Evolutionary conservation across 2,888 invertebrate genomes (phyloP).

Genomic region (Acanthosepion pharaonis): DNA sequence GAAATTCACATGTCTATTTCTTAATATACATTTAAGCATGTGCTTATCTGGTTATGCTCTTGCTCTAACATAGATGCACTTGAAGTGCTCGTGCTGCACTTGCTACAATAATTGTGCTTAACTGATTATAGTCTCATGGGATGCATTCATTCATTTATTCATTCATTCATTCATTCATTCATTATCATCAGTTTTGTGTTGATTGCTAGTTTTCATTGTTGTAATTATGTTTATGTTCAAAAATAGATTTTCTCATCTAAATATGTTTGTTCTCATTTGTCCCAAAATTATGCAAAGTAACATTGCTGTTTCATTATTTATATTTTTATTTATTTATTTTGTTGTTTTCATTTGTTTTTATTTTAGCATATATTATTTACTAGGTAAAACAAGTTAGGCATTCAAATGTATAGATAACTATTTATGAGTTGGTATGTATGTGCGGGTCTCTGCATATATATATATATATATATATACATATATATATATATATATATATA

Average conservation of each 20-base stretch:
- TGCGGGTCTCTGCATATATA: not conserved
- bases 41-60: conserved; percentile 33
- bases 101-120: conserved; percentile 6
- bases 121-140: not conserved
- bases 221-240: not conserved
- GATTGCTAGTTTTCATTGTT: not conserved
- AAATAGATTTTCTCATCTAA: not conserved
- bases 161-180: not conserved
- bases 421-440: not conserved
- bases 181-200: not conserved
- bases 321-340: not conserved
- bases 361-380: not conserved
- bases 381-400: not conserved
- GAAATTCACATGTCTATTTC: not conserved
- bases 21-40: not conserved
- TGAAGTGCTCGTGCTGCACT: not conserved
- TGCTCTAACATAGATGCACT: not conserved
- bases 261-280: not conserved
- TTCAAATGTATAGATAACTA: not conserved
- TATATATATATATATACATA: not conserved
- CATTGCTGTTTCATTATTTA: not conserved
- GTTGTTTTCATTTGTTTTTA: not conserved
- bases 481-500: not conserved
- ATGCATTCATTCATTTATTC: not conserved
- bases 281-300: not conserved